These are phyloP conservation scores for Amaurobius ferox DNA, from an alignment of 2,888 invertebrate genomes.

Conservation along the genomic window DNA sequence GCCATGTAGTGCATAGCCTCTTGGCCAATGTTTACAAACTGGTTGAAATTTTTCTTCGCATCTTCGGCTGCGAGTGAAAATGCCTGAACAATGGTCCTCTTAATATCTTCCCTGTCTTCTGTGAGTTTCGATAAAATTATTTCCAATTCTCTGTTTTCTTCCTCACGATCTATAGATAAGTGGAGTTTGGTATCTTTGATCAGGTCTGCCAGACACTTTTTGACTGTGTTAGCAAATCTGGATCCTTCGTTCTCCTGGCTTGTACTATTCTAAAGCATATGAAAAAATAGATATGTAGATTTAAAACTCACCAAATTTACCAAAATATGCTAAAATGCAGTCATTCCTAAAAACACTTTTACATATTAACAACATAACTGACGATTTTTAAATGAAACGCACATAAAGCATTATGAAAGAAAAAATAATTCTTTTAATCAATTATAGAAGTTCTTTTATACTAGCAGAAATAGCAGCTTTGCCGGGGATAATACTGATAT, in stretches of 20 bases:
- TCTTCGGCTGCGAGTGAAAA: constrained; percentile 15
- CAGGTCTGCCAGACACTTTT: background rate
- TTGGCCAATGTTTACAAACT: constrained; percentile 20
- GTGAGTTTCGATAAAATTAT: constrained; percentile 13
- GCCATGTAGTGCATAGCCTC: constrained; percentile 34
- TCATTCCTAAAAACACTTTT: too few relatives aligned
- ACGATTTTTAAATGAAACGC: too few relatives aligned
- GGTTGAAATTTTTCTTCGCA: constrained; percentile 8
- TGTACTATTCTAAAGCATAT: too few relatives aligned
- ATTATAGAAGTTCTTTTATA: too few relatives aligned
- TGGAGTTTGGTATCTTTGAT: background rate
- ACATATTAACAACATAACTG: too few relatives aligned
- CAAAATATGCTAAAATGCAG: too few relatives aligned
- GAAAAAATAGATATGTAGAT: too few relatives aligned
- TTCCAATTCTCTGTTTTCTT: constrained; percentile 22
- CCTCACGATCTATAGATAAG: background rate
- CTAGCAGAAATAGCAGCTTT: too few relatives aligned
- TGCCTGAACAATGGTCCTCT: constrained; percentile 19
- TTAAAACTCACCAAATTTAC: too few relatives aligned
- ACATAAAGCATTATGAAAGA: too few relatives aligned
- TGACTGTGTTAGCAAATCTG: background rate
- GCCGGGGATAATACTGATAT: too few relatives aligned
- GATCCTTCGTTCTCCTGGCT: background rate
- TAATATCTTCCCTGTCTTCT: constrained; percentile 46
- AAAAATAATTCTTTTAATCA: too few relatives aligned